A percentile compares a stretch with the other conserved stretches of the same genome.
phyloP scores from a whole-genome alignment of 2,797 vertebrate genomes.

The Rhynchotus rufescens region DNA sequence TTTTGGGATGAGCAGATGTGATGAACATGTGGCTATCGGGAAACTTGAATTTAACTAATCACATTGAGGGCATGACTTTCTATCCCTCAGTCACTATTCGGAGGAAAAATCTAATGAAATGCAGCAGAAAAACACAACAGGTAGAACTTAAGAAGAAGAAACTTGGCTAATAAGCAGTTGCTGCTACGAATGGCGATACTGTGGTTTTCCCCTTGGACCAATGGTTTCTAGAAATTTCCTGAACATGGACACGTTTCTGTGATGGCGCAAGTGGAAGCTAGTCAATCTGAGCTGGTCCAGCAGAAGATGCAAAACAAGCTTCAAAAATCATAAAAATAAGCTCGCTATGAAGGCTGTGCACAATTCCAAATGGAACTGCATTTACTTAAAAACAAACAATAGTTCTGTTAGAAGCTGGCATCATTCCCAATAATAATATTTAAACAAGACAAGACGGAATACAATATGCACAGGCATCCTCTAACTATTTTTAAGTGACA shows the following conservation, averaged over 20 bases:
- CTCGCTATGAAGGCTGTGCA: neutral
- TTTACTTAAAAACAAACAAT: slow-evolving; percentile 55
- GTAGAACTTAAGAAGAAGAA: neutral
- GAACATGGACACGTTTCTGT: neutral
- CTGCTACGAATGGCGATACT: neutral
- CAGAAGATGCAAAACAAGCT: slow-evolving; percentile 35
- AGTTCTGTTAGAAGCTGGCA: slow-evolving; percentile 45
- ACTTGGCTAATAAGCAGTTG: neutral
- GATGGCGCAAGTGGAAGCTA: neutral
- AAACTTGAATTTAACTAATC: neutral
- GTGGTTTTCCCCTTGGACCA: neutral
- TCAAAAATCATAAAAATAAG: slow-evolving; percentile 24
- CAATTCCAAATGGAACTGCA: slow-evolving; percentile 30
- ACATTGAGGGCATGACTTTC: neutral
- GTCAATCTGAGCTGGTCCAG: neutral
- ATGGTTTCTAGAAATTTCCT: slow-evolving; percentile 29
- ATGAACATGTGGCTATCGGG: neutral
- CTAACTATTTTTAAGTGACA: slow-evolving; percentile 58
- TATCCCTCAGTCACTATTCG: neutral
- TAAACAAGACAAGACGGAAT: slow-evolving; percentile 52
- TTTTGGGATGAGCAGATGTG: neutral
- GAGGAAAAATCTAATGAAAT: neutral
- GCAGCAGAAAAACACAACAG: neutral
- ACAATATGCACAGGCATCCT: slow-evolving; percentile 31
- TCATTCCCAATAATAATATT: slow-evolving; percentile 64